A percentile compares a stretch with the other conserved stretches of the same genome.
phyloP scores from a whole-genome alignment of 1,140 invertebrate genomes.

The Colletes gigas region DNA sequence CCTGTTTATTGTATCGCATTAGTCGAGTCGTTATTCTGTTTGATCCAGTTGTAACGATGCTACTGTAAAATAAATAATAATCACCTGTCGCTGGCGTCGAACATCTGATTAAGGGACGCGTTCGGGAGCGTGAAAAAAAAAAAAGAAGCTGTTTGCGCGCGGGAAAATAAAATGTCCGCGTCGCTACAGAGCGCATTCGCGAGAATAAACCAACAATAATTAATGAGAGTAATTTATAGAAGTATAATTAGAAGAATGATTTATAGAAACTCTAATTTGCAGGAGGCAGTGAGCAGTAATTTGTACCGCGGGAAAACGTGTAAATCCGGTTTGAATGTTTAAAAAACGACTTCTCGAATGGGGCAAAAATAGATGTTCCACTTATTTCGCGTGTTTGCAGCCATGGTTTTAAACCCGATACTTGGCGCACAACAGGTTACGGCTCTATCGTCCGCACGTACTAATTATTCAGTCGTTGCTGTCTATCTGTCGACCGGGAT shows the following conservation, averaged over 20 bases:
- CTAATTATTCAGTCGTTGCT: constrained; percentile 47
- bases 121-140: background rate
- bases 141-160: background rate
- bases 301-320: constrained; percentile 32
- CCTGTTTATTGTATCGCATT: no score
- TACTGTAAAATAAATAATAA: constrained; percentile 25
- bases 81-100: constrained; percentile 15
- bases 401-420: constrained; percentile 26
- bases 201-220: constrained; percentile 53
- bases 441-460: constrained; percentile 24
- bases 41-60: background rate
- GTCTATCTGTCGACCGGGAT: background rate
- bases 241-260: constrained; percentile 54
- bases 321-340: constrained; percentile 43
- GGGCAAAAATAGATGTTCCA: constrained; percentile 45
- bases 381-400: constrained; percentile 34
- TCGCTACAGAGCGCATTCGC: constrained; percentile 7
- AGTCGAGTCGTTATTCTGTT: no score
- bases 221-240: constrained; percentile 53
- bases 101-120: constrained; percentile 24
- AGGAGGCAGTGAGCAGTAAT: constrained; percentile 26
- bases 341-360: constrained; percentile 7
- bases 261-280: constrained; percentile 52
- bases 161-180: constrained; percentile 18
- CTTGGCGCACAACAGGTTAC: constrained; percentile 1